phyloP scores from a whole-genome alignment of 2,113 vertebrate species.

The Lynx canadensis region DNA sequence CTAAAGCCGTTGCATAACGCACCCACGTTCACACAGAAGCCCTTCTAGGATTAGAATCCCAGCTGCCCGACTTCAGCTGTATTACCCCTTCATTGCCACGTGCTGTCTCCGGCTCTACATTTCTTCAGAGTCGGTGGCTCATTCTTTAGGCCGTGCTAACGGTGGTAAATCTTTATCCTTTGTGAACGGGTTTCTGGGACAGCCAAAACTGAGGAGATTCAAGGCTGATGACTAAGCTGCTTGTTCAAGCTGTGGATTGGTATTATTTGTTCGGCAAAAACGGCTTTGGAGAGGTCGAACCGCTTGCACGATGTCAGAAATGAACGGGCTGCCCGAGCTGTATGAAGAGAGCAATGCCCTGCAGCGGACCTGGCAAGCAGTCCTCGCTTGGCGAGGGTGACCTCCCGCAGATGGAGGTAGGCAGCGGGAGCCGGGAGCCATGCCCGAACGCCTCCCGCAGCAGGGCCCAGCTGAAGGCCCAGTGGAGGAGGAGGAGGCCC shows the following conservation, averaged over 20 bases:
- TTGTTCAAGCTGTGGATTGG: neutral
- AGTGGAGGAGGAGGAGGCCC: too few species aligned
- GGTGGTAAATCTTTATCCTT: neutral
- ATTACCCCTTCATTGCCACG: neutral
- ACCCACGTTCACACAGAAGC: neutral
- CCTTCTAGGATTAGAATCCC: neutral
- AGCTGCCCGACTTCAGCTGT: neutral
- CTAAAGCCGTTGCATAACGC: neutral
- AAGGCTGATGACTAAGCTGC: slow-evolving; percentile 2
- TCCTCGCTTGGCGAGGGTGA: slow-evolving; percentile 47
- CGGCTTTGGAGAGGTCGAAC: neutral
- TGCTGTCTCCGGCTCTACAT: neutral
- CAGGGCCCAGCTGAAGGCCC: neutral
- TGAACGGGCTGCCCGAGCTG: slow-evolving; percentile 62
- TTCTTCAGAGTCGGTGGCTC: neutral
- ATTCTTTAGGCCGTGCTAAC: neutral
- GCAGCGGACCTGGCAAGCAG: neutral
- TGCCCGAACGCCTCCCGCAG: neutral
- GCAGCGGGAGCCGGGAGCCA: slow-evolving; percentile 57
- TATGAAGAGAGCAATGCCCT: slow-evolving; percentile 72
- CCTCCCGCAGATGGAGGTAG: slow-evolving; percentile 76
- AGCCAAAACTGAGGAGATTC: neutral
- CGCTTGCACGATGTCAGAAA: slow-evolving; percentile 42
- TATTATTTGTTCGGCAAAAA: neutral
- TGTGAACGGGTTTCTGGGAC: neutral